These are phyloP conservation scores for Hylaea fasciaria DNA, from an alignment of 2,888 invertebrate genomes.

Conservation along the genomic window DNA sequence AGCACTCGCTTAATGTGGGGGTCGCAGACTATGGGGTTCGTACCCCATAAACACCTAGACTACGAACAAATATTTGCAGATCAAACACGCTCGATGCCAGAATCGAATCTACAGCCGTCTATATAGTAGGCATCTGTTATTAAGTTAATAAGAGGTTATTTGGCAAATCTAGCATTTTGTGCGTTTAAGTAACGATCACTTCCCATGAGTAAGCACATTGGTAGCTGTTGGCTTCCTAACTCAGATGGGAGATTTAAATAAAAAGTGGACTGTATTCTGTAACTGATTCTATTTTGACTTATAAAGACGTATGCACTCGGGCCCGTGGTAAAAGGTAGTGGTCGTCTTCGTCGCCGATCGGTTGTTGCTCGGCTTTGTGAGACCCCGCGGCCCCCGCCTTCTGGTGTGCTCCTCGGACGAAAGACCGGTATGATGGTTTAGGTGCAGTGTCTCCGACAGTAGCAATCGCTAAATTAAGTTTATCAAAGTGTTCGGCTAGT, in stretches of 20 bases:
- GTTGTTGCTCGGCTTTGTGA: too few relatives aligned
- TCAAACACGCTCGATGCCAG: slow-evolving; percentile 19
- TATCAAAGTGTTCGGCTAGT: slow-evolving; percentile 33
- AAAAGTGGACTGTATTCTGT: too few relatives aligned
- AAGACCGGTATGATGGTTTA: too few relatives aligned
- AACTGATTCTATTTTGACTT: too few relatives aligned
- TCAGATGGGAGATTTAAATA: too few relatives aligned
- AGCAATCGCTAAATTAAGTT: slow-evolving; percentile 31
- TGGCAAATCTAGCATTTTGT: background rate
- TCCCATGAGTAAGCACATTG: slow-evolving; percentile 6
- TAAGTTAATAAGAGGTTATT: slow-evolving; percentile 11
- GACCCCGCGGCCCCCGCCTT: too few relatives aligned
- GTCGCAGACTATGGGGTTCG: slow-evolving; percentile 6
- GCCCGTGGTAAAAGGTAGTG: too few relatives aligned
- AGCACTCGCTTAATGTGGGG: slow-evolving; percentile 8
- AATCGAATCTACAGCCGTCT: slow-evolving; percentile 18
- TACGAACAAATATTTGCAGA: slow-evolving; percentile 26
- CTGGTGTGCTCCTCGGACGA: too few relatives aligned
- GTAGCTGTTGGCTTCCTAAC: too few relatives aligned
- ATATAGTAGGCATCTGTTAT: slow-evolving; percentile 11
- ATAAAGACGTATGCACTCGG: too few relatives aligned
- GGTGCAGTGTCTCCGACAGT: too few relatives aligned
- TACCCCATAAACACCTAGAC: slow-evolving; percentile 28
- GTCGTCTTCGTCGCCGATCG: too few relatives aligned
- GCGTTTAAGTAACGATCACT: slow-evolving; percentile 2